phyloP scores from a whole-genome alignment of 2,797 vertebrate species.

The Sebastes oblongus region DNA sequence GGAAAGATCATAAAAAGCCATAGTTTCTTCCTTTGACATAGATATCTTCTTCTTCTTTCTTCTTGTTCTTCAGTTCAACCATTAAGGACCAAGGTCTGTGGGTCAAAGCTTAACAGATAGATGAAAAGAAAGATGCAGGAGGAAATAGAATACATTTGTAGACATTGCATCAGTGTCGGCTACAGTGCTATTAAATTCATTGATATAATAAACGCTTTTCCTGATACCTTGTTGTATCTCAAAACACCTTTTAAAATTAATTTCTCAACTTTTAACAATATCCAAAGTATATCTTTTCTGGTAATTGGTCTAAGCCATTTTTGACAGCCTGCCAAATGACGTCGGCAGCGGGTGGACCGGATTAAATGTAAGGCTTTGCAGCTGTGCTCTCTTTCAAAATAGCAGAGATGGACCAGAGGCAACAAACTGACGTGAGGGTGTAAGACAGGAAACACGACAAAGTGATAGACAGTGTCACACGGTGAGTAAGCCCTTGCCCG shows the following conservation, averaged over 20 bases:
- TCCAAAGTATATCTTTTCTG: neutral
- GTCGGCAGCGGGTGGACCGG: neutral
- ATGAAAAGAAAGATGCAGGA: neutral
- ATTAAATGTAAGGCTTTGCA: slow-evolving; percentile 29
- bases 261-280: neutral
- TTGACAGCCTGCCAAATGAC: slow-evolving; percentile 14
- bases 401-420: slow-evolving; percentile 55
- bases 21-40: neutral
- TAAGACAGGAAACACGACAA: slow-evolving; percentile 37
- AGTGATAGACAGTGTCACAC: slow-evolving; percentile 55
- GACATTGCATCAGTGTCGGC: neutral
- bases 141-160: neutral
- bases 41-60: neutral
- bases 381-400: slow-evolving; percentile 59
- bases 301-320: slow-evolving; percentile 8
- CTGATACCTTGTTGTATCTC: neutral
- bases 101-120: neutral
- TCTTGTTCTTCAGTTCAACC: neutral
- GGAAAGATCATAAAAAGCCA: neutral
- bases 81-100: neutral
- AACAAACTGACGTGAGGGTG: slow-evolving; percentile 30
- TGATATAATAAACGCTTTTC: neutral
- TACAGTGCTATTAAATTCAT: neutral
- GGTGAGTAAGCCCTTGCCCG: slow-evolving; percentile 50
- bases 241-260: neutral